Evolutionary conservation across 2,113 vertebrate species (phyloP).

Genomic region (Grammatotria lemairii): DNA sequence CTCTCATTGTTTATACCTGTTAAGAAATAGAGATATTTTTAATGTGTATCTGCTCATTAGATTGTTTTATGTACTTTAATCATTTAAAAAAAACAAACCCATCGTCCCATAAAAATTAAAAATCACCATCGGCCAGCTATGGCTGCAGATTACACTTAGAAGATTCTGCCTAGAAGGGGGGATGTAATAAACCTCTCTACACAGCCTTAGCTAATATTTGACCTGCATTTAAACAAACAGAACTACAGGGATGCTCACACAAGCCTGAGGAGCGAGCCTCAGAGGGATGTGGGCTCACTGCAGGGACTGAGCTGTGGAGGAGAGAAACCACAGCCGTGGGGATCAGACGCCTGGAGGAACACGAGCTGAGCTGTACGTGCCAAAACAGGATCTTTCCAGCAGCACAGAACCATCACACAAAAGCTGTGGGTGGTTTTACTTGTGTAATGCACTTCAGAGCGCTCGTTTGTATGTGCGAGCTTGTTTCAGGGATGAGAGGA

Average conservation of each 20-base stretch:
- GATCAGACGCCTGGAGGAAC: neutral
- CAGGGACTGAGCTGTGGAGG: neutral
- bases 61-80: neutral
- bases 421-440: neutral
- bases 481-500: neutral
- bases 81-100: neutral
- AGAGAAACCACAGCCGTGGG: neutral
- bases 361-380: neutral
- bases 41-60: neutral
- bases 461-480: slow-evolving; percentile 36
- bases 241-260: slow-evolving; percentile 23
- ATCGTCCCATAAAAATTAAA: neutral
- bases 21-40: neutral
- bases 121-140: neutral
- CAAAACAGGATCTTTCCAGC: slow-evolving; percentile 20
- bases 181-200: slow-evolving; percentile 21
- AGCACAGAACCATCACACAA: neutral
- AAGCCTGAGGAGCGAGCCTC: neutral
- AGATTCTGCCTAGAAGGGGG: slow-evolving; percentile 2
- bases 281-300: neutral
- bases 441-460: neutral
- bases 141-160: slow-evolving; percentile 13
- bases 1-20: neutral
- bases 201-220: slow-evolving; percentile 44
- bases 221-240: slow-evolving; percentile 46